Evolutionary conservation across 2,888 invertebrate genomes (phyloP).

Genomic region (Drepana falcataria): DNA sequence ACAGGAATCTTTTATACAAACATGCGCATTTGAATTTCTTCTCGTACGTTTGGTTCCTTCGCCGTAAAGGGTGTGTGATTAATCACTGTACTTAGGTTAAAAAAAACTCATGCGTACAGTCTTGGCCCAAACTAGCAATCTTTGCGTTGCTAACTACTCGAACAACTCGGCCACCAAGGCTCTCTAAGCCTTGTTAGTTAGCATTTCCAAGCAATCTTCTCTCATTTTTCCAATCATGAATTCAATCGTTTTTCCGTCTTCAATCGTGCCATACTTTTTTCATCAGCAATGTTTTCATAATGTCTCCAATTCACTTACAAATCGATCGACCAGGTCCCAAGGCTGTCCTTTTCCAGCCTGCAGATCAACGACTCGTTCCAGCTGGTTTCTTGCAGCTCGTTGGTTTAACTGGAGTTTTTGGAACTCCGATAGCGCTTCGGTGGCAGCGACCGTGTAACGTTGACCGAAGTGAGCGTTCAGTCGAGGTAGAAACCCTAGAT

Average conservation of each 20-base stretch:
- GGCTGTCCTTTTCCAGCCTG: slow-evolving; percentile 82
- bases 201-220: not conserved
- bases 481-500: slow-evolving; percentile 82
- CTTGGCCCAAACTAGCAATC: too few species aligned
- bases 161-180: too few species aligned
- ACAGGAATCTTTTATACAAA: too few species aligned
- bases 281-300: slow-evolving; percentile 9
- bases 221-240: slow-evolving; percentile 11
- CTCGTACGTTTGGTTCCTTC: too few species aligned
- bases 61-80: too few species aligned
- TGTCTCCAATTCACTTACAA: slow-evolving; percentile 61
- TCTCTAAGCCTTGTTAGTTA: not conserved
- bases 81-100: too few species aligned
- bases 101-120: too few species aligned
- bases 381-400: slow-evolving; percentile 77
- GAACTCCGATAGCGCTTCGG: slow-evolving; percentile 85
- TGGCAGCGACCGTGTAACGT: slow-evolving; percentile 84
- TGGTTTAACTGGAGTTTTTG: slow-evolving; percentile 80
- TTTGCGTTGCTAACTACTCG: too few species aligned
- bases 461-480: slow-evolving; percentile 83
- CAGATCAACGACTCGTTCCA: slow-evolving; percentile 78
- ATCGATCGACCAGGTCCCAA: slow-evolving; percentile 79
- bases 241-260: slow-evolving; percentile 31
- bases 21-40: too few species aligned
- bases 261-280: slow-evolving; percentile 19